A percentile compares a stretch with the other conserved stretches of the same genome.
phyloP scores from a whole-genome alignment of 1,140 invertebrate genomes.

The Lucilia cuprina region DNA sequence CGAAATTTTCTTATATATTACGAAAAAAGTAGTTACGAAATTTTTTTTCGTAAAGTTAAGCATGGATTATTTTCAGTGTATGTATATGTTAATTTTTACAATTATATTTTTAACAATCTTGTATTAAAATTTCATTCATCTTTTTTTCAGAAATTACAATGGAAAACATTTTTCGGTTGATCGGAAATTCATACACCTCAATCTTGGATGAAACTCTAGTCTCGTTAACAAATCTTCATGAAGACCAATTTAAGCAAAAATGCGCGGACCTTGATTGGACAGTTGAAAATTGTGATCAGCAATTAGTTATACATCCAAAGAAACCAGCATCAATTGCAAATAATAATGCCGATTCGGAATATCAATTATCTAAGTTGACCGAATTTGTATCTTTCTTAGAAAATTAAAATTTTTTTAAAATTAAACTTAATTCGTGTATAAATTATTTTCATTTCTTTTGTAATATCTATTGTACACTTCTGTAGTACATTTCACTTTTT shows the following conservation, averaged over 20 bases:
- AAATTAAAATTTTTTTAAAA: background rate
- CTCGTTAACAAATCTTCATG: background rate
- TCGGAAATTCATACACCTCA: background rate
- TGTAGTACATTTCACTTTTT: no score
- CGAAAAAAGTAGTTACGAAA: no score
- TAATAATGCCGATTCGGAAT: constrained; percentile 38
- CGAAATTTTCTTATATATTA: no score
- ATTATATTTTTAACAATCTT: no score
- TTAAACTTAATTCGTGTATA: no score
- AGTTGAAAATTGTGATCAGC: background rate
- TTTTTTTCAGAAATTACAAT: background rate
- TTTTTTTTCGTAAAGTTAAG: no score
- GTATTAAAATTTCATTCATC: background rate
- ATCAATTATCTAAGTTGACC: background rate
- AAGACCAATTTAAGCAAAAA: background rate
- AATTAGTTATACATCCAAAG: background rate
- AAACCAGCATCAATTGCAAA: constrained; percentile 39
- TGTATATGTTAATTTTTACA: no score
- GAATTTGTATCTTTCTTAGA: constrained; percentile 3
- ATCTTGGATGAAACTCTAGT: background rate
- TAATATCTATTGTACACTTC: no score
- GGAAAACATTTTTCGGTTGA: background rate
- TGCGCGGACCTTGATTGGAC: background rate
- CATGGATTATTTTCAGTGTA: no score
- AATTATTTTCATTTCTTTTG: no score